Base-by-base conservation (phyloP, 2,888 invertebrate genomes). In the Xestia rhomboidea region DNA sequence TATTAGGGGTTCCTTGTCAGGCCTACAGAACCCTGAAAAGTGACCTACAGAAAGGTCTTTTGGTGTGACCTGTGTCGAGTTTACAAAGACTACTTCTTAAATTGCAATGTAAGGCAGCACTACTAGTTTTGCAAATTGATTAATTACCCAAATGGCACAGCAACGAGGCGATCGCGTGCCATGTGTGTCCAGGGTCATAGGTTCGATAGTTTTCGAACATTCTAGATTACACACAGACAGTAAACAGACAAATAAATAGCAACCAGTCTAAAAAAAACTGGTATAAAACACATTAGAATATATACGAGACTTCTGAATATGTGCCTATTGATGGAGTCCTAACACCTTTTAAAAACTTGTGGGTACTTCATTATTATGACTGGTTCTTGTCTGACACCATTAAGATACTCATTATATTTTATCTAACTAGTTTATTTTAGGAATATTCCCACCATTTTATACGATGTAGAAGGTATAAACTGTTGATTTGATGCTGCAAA, bases 131-230 rank as follows among this genome's bases (percentile, higher is more conserved):
- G n/a, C 60, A 79, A 81, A 79, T 71, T 81, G 62, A 79, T 63
- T 81, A 68, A 84, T 81, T 84, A 84, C 68, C 62, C n/a, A 79
- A 79, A 81, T 80, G 54, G 68, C 44, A 44, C 44, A 72, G 57
- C 41, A 80, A 81, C 67, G 84, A 44, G 67, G 62, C 67, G 72
- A 72, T 84, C 73, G 84, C 81, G 44, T 80, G 81, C 44, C 21
- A 57, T 68, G 68, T 84, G n/a, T 57, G 49, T 51, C 49, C 68
- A 80, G 57, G 81, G 81, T 81, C 64, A 68, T 18, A 44, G 30
- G 63, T 84, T 81, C 81, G 73, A 81, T 41, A 34, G 34, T 79
- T 84, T 64, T 34, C 34, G 34, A 54, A 49, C 24, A 57, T 71
- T 34, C n/a, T 63, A 62, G 44, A 8, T 84, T 67, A 46, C 60